phyloP scores from a whole-genome alignment of 2,888 invertebrate species.

The Falcaria lacertinaria region DNA sequence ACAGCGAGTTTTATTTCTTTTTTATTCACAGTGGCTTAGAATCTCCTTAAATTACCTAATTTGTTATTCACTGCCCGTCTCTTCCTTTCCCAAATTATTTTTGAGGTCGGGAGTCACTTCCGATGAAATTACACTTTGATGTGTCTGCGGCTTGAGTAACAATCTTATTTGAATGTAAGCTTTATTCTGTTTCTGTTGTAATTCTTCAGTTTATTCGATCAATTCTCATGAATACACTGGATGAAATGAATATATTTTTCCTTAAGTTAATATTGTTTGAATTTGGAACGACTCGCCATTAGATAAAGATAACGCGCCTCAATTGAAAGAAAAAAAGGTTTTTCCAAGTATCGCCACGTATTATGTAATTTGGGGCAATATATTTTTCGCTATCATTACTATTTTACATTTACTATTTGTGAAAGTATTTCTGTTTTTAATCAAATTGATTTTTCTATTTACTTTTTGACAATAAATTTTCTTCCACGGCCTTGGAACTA shows the following conservation, averaged over 20 bases:
- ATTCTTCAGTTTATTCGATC: neutral
- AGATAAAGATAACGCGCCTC: too few species aligned
- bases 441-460: too few species aligned
- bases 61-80: neutral
- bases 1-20: neutral
- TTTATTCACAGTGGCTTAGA: neutral
- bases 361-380: too few species aligned
- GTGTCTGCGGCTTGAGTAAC: neutral
- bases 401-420: too few species aligned
- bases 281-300: too few species aligned
- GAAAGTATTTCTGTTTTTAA: too few species aligned
- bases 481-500: too few species aligned
- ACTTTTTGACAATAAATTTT: too few species aligned
- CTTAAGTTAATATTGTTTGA: too few species aligned
- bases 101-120: conserved; percentile 6
- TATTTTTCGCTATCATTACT: too few species aligned
- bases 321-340: too few species aligned
- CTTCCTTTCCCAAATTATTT: neutral
- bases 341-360: too few species aligned
- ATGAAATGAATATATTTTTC: neutral
- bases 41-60: neutral
- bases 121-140: conserved; percentile 5
- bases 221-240: neutral
- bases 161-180: conserved; percentile 2
- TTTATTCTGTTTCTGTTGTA: conserved; percentile 1